phyloP scores from a whole-genome alignment of 2,113 vertebrate species.

The Takifugu bimaculatus region DNA sequence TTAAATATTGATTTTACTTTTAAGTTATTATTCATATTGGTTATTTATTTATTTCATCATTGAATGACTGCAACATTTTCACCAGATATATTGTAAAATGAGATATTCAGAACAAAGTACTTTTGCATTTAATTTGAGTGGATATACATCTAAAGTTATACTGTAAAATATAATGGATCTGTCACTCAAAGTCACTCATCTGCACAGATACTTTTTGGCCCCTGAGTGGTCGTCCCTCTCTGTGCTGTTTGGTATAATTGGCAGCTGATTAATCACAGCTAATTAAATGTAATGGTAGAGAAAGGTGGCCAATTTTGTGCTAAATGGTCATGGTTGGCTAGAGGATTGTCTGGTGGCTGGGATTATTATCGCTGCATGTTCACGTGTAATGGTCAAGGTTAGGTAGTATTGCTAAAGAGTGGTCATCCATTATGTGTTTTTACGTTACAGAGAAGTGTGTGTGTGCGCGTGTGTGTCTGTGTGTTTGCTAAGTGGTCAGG shows the following conservation, averaged over 20 bases:
- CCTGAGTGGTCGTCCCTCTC: slow-evolving; percentile 64
- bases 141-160: no score
- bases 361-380: slow-evolving; percentile 49
- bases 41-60: no score
- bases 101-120: slow-evolving; percentile 6
- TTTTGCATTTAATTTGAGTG: no score
- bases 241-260: slow-evolving; percentile 78
- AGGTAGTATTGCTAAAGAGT: slow-evolving; percentile 69
- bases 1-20: no score
- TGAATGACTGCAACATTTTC: no score
- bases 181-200: slow-evolving; percentile 41
- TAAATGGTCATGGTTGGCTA: slow-evolving; percentile 67
- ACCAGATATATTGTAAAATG: no score
- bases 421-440: slow-evolving; percentile 61
- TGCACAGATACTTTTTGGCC: slow-evolving; percentile 19
- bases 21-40: no score
- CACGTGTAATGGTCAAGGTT: slow-evolving; percentile 66
- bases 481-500: slow-evolving; percentile 52
- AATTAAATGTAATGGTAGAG: slow-evolving; percentile 80
- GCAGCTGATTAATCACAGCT: slow-evolving; percentile 78
- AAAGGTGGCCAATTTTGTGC: slow-evolving; percentile 73
- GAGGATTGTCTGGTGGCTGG: slow-evolving; percentile 63
- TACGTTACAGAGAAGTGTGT: slow-evolving; percentile 43
- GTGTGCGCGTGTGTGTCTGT: slow-evolving; percentile 2
- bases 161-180: slow-evolving; percentile 19